Base-by-base conservation (phyloP, 2,888 invertebrate species). In the Aspidiotus destructor region DNA sequence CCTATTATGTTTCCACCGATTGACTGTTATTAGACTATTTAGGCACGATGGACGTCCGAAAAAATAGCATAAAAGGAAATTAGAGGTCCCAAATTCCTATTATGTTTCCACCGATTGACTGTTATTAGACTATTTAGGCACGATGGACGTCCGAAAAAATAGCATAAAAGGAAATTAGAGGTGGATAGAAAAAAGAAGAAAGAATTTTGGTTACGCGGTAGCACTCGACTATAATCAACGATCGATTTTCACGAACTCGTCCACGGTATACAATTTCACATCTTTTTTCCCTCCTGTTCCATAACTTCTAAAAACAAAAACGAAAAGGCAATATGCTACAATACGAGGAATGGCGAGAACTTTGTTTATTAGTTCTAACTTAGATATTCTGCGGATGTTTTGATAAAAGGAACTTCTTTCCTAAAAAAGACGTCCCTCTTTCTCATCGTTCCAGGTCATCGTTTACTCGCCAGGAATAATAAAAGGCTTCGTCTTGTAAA, bases 301-400 rank as follows among this genome's bases (percentile, higher is more conserved):
- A 52, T 52, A 15, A 15, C n/a, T 48, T 48, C n/a, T 48, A 41
- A 10, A 41, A 44, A 63, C 52, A 52, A 54, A 28, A 54, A 63
- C 52, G 53, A 63, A 54, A 52, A 41, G 16, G 54, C 63, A 63
- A 55, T 63, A 41, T 63, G 63, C 54, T 53, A 41, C 52, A 5
- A 28, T 28, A 28, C 28, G 28, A 28, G 28, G 28, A 63, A 63
- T 63, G 53, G 63, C n/a, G 16, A 41, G 15, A 63, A 63, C 63
- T 63, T 63, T 63, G 63, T 63, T 63, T 63, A 63, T 63, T 63
- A 63, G 63, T 63, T 63, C 54, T 54, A 54, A 63, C 63, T 63
- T 63, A 52, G 54, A 52, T 63, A 63, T 63, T 63, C 63, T 63
- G 54, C 63, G 41, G 63, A 63, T 63, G 63, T 63, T 63, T 53